Percentiles rank a stretch among this genome's conserved stretches.
These are phyloP conservation scores for Saccostrea echinata DNA, from an alignment of 1,140 invertebrate genomes.

Conservation along the genomic window DNA sequence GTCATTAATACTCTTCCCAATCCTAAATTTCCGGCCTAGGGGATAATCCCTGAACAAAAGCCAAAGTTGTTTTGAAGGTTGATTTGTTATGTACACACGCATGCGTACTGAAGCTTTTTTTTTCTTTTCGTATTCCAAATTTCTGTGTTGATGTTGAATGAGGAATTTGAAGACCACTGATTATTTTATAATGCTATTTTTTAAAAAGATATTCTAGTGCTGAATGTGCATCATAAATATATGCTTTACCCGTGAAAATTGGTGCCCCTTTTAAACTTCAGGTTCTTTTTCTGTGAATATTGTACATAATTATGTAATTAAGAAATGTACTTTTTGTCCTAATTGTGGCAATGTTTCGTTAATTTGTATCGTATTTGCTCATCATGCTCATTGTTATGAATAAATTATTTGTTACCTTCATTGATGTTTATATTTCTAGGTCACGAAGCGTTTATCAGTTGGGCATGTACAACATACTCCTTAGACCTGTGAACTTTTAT, in stretches of 20 bases:
- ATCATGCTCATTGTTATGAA: slow-evolving; percentile 27
- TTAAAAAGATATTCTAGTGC: not conserved
- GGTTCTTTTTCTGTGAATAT: not conserved
- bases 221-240: not conserved
- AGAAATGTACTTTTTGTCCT: not conserved
- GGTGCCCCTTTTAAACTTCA: not conserved
- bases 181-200: too few species aligned
- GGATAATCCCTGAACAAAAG: slow-evolving; percentile 13
- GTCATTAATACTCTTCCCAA: not conserved
- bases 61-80: not conserved
- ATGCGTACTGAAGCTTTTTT: not conserved
- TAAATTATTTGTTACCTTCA: slow-evolving; percentile 17
- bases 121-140: not conserved
- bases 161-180: too few species aligned
- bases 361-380: slow-evolving; percentile 19
- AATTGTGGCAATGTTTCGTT: not conserved
- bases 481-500: too few species aligned
- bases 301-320: not conserved
- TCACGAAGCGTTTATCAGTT: not conserved
- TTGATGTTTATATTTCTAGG: not conserved
- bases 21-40: not conserved
- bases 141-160: too few species aligned
- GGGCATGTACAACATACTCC: too few species aligned
- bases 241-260: not conserved
- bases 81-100: not conserved